These are phyloP conservation scores for Diarsia mendica DNA, from an alignment of 2,888 invertebrate genomes.

Conservation along the genomic window DNA sequence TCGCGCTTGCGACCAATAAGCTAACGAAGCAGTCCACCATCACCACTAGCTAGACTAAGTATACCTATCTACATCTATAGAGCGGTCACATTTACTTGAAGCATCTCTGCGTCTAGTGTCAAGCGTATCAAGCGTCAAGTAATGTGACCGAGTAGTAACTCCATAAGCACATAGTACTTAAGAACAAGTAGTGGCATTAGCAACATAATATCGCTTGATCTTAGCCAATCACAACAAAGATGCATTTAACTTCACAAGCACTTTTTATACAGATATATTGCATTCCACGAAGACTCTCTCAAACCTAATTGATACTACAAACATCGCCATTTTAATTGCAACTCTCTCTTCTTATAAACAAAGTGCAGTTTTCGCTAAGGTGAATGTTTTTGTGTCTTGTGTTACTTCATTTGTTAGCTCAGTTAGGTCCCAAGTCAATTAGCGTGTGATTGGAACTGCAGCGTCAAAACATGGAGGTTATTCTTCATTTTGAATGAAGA, in stretches of 20 bases:
- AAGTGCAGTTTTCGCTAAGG: constrained; percentile 40
- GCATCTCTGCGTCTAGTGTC: too few relatives aligned
- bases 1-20: too few relatives aligned
- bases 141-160: too few relatives aligned
- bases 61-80: too few relatives aligned
- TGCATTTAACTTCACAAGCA: constrained; percentile 24
- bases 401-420: constrained; percentile 38
- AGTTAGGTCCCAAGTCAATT: constrained; percentile 50
- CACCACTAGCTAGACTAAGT: too few relatives aligned
- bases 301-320: constrained; percentile 58
- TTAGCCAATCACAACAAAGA: constrained; percentile 51
- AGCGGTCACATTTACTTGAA: too few relatives aligned
- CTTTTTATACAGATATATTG: constrained; percentile 43
- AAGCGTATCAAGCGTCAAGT: too few relatives aligned
- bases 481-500: constrained; percentile 16
- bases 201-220: constrained; percentile 36
- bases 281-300: constrained; percentile 41
- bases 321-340: constrained; percentile 22
- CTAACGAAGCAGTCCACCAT: too few relatives aligned
- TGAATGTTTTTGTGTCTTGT: not conserved
- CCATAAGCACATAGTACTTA: too few relatives aligned
- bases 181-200: not conserved
- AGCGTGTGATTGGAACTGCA: constrained; percentile 42
- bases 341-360: not conserved
- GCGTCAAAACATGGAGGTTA: constrained; percentile 26